Conservation (phyloP, 2,888 invertebrate species). For the Subacronicta megacephala region DNA sequence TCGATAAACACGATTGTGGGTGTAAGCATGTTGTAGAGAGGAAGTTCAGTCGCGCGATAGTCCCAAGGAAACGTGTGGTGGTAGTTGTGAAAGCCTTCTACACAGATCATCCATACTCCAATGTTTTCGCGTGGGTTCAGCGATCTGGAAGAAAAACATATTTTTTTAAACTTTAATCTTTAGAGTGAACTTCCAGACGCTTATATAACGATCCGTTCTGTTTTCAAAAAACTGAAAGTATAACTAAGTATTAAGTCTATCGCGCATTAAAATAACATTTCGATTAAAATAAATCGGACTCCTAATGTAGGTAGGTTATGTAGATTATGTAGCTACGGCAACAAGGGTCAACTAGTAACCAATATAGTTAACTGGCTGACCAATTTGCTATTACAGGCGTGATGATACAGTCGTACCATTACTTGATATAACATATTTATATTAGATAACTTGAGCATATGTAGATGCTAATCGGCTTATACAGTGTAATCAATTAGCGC, state of each 20-base stretch:
- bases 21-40: conserved; percentile 90
- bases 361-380: too few species aligned
- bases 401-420: background rate
- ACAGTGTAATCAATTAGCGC: conserved; percentile 37
- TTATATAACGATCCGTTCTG: conserved; percentile 17
- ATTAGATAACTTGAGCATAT: background rate
- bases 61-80: conserved; percentile 95
- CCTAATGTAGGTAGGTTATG: too few species aligned
- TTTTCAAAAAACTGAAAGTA: background rate
- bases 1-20: conserved; percentile 93
- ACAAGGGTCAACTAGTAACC: too few species aligned
- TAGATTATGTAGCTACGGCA: too few species aligned
- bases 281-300: too few species aligned
- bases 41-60: conserved; percentile 92
- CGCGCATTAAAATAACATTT: too few species aligned
- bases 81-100: conserved; percentile 96
- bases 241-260: too few species aligned
- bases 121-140: conserved; percentile 93
- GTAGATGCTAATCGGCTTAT: conserved; percentile 38
- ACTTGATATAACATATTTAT: background rate
- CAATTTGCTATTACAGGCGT: too few species aligned
- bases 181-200: conserved; percentile 1
- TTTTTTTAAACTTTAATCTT: too few species aligned
- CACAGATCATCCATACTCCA: conserved; percentile 91
- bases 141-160: conserved; percentile 68